Base-by-base conservation (phyloP, 2,113 vertebrate genomes). In the Pipa parva region DNA sequence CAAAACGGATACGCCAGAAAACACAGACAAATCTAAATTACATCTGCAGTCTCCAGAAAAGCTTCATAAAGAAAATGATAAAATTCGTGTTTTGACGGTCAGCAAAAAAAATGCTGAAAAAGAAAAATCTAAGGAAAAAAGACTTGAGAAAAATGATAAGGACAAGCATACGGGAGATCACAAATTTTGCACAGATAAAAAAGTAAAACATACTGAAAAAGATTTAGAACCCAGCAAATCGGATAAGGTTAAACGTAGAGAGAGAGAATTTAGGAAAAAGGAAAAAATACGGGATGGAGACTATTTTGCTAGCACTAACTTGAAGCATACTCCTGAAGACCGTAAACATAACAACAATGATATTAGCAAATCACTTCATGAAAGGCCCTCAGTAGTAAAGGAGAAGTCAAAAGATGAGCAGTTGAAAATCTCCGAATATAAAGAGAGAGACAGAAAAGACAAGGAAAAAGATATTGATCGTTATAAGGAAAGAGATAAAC, bases 111-210 rank as follows among this genome's bases (percentile, higher is more conserved):
- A 81, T 6, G 96, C 97, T 22, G 95, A 98, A 22, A 85, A 86
- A 84, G 91, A 93, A 72, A 97, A 90, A 81, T 90, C 60, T 72
- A 97, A 91, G 82, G 95, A 99, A 45, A 94, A 91, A 71, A 95
- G 89, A 57, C 81, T 87, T 37, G 94, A 96, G 72, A 90, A 88
- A 73, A 70, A 64, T 36, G 93, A 97, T 71, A 90, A 85, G 78
- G 96, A 99, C 4, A 90, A 85, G 7, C 73, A 83, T 37, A 73
- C 73, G 12, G 73, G 79, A 49, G 95, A 97, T 76, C 89, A 85
- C 80, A 93, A 93, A 59, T 67, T 83, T 17, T 83, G 74, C 50
- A 72, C 78, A 29, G 94, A 97, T 59, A 93, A 88, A 78, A 97
- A 90, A 85, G 77, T 45, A 11, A 98, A 94, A 72, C 83, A 80